Evolutionary conservation across 2,797 vertebrate genomes (phyloP), one percentile per base, ranked within the genome.

Genomic region (Nannoperca obscura): DNA sequence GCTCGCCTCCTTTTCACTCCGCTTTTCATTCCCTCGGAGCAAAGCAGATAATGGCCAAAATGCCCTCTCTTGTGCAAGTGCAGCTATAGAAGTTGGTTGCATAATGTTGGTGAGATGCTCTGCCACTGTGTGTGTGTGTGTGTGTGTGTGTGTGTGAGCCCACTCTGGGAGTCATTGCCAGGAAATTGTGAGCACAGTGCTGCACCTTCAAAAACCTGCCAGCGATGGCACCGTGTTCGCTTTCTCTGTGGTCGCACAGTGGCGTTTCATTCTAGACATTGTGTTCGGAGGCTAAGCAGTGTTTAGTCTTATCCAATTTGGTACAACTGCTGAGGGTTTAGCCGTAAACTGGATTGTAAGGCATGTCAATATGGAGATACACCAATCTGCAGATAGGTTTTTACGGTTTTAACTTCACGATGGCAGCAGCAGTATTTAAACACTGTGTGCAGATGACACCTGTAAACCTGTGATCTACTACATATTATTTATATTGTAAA

Each of bases 101-200:
- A 93, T 94, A 94, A 94, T 94, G 80, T 87, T 87, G 73, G 82
- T 89, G 89, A 88, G 86, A 83, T 85, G 82, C 86, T 91, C 71
- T 81, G 71, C 66, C 53, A 54, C 72, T 75, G 69, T 38, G 64
- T 59, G 66, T 71, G 76, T 85, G 74, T 24, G 78, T 7, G 71
- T 71, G 73, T 64, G 74, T 58, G 76, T 52, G 66, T 55, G 73
- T 30, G 70, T 40, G 42, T 9, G 9, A 72, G 59, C 87, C 88
- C 86, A 89, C 86, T 87, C 77, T 59, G 76, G 81, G 83, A 90
- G 83, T 85, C 91, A 90, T 78, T 90, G 90, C 90, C 90, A 93
- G 90, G 90, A 91, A 91, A 92, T 86, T 88, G 84, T 83, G 86
- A 88, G 86, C 89, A 86, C 84, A 86, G 76, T 80, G 87, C 80